Base-by-base conservation (phyloP, 2,113 vertebrate genomes). In the Phalacrocorax brasilianus region DNA sequence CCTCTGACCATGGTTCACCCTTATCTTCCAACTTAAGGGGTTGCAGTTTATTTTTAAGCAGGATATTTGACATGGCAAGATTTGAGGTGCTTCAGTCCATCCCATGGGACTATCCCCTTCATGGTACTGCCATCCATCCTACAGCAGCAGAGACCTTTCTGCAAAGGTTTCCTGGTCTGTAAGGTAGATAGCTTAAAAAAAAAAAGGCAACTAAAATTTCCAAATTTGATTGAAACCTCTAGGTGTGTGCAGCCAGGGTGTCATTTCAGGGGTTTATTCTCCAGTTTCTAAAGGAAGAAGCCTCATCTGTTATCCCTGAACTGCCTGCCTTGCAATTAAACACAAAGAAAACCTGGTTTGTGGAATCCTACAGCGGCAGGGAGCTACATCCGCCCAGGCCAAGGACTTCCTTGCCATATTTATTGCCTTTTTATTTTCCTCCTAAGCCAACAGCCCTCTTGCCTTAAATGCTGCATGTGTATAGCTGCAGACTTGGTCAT, bases 61-160 rank as follows among this genome's bases (percentile, higher is more conserved):
- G 59, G 9, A 5, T 61, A 8, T 61, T 66, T 53, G 61, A 38
- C 4, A 1, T 5, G 30, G 20, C 20, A 30, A 62, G 47, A 10
- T 20, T 65, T 22, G 9, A 66, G 52, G 59, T 45, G 23, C 22
- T 70, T 67, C 17, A 9, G 14, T 18, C 19, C 26, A 62, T 42
- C 58, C 61, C 17, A 1, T 3, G 32, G 63, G 32, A 15, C 28
- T 12, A 8, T 15, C 28, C 6, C 24, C 9, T 38, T 24, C 6
- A 0, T 5, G 8, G 27, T 4, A 5, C 63, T 71, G 50, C 50
- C 9, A 3, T 18, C 16, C 1, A 1, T 28, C 22, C 50, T 65
- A 4, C 14, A 32, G 23, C 32, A 30, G 28, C 32, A 58, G 28
- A 24, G 58, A n/a, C 22, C 9, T 22, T 72, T 40, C 58, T 45